phyloP scores from a whole-genome alignment of 2,113 vertebrate genomes.

The Corythaixoides concolor region DNA sequence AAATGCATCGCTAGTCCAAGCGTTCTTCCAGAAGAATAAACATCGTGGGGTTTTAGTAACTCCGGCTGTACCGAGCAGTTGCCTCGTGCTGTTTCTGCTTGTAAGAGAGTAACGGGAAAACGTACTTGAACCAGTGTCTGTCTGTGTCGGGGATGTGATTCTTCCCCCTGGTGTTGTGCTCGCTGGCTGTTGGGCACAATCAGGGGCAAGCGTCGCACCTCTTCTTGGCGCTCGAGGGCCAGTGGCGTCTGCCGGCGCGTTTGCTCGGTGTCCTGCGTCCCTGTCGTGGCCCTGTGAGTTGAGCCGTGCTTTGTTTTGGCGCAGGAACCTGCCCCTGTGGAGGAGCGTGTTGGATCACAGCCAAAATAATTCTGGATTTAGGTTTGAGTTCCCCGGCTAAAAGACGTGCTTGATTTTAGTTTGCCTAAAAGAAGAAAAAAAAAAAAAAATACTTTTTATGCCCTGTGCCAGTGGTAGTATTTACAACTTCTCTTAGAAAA shows the following conservation, averaged over 20 bases:
- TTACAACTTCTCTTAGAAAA: neutral
- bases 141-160: accelerated
- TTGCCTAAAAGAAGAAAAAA: neutral
- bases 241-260: neutral
- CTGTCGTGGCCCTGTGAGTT: neutral
- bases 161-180: accelerated
- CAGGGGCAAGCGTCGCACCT: neutral
- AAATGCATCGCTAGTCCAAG: accelerated
- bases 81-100: neutral
- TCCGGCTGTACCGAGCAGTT: neutral
- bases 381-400: neutral
- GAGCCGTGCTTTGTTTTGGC: neutral
- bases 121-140: neutral
- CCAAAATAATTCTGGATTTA: neutral
- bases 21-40: neutral
- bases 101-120: neutral
- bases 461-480: neutral
- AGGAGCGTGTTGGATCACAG: neutral
- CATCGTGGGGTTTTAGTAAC: neutral
- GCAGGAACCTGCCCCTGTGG: neutral
- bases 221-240: neutral
- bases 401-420: neutral
- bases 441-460: neutral
- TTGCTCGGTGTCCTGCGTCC: accelerated
- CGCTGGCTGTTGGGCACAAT: neutral